A percentile compares a stretch with the other conserved stretches of the same genome.
Conservation (phyloP, 2,888 invertebrate genomes). For the Phlogophora meticulosa region DNA sequence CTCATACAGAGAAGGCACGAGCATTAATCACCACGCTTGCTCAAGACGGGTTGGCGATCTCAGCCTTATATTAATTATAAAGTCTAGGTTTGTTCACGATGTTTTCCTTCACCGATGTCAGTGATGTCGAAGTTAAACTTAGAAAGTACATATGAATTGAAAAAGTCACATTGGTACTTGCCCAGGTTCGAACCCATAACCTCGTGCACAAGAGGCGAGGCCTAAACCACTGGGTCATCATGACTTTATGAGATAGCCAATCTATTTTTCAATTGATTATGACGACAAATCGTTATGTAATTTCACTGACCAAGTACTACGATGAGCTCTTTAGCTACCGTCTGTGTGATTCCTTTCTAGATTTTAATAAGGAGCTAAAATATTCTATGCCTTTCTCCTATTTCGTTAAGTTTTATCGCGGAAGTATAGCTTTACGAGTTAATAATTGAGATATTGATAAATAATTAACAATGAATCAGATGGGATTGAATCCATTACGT, state of each 20-base stretch:
- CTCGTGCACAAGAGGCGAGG: no score
- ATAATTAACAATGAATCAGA: slow-evolving; percentile 35
- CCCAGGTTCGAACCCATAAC: no score
- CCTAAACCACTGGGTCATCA: no score
- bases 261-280: slow-evolving; percentile 11
- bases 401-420: slow-evolving; percentile 3
- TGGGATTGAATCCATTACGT: slow-evolving; percentile 34
- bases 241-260: background rate
- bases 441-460: slow-evolving; percentile 40
- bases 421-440: slow-evolving; percentile 36
- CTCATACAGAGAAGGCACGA: no score
- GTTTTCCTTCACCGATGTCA: no score
- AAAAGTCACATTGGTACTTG: no score
- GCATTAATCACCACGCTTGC: no score
- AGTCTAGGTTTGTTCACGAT: no score
- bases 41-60: no score
- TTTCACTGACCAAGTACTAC: background rate
- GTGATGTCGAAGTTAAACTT: no score
- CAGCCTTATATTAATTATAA: no score
- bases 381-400: slow-evolving; percentile 20
- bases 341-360: slow-evolving; percentile 28
- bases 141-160: no score
- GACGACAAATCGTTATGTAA: slow-evolving; percentile 20
- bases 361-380: slow-evolving; percentile 23
- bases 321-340: slow-evolving; percentile 3